Base-by-base conservation (phyloP, 2,888 invertebrate species). In the Ophion obscuratus region DNA sequence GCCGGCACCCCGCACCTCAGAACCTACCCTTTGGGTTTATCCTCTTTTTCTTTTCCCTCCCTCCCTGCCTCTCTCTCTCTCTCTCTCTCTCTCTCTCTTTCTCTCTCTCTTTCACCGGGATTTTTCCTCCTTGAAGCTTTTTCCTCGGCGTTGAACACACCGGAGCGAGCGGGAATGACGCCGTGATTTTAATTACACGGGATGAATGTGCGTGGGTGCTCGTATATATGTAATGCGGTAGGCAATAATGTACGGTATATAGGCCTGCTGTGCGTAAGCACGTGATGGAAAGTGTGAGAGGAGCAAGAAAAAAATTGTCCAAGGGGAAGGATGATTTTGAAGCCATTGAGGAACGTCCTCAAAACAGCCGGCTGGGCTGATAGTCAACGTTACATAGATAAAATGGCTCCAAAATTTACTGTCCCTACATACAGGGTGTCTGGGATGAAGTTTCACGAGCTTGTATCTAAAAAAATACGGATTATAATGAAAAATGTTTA, bases 111-210 rank as follows among this genome's bases (percentile, higher is more conserved):
- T 59, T 17, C n/a, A 67, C 53, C 40, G 70, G 17, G 44, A 78
- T 24, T 78, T 70, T 77, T 78, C 57, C 31, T 66, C 62, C 59
- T 77, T 73, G 36, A 53, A 78, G 73, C 80, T 71, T 78, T 82
- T 83, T 84, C 79, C 77, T 74, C 67, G 81, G 75, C 87, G 78
- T 80, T 88, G 85, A 87, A 88, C 85, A 88, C 84, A 84, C 59
- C 68, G 59, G 68, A 44, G 66, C 71, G 79, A 90, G 87, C 80
- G 90, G 91, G 90, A 89, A 91, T 88, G 90, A 90, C 88, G 89
- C 91, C 91, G 91, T 91, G 92, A 90, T 93, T 93, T 93, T 93
- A 93, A 93, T 93, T 93, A 93, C 93, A 88, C 90, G 87, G 91
- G 92, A 92, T 93, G 92, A 93, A 93, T 93, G 92, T 93, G 91